phyloP scores from a whole-genome alignment of 2,113 vertebrate species.

The Gambusia affinis region DNA sequence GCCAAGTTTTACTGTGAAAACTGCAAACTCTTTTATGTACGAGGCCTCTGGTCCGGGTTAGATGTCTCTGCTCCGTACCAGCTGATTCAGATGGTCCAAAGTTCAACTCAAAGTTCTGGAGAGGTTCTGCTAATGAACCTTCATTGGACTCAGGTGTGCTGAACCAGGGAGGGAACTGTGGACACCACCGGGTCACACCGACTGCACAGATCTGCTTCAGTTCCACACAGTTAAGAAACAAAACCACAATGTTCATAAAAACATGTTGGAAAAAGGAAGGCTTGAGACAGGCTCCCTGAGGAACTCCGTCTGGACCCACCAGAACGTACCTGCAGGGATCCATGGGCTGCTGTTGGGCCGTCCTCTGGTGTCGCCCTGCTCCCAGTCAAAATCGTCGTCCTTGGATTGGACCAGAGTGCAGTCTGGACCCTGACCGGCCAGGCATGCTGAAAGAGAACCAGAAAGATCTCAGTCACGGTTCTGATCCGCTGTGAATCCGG shows the following conservation, averaged over 20 bases:
- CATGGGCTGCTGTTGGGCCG: slow-evolving; percentile 79
- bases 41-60: too few species aligned
- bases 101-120: too few species aligned
- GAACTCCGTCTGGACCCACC: background rate
- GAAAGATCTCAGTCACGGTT: background rate
- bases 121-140: too few species aligned
- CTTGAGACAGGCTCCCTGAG: background rate
- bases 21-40: too few species aligned
- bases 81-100: too few species aligned
- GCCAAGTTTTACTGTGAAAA: too few species aligned
- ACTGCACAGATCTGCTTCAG: background rate
- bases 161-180: too few species aligned
- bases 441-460: slow-evolving; percentile 55
- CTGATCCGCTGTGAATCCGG: too few species aligned
- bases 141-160: too few species aligned
- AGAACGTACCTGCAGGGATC: slow-evolving; percentile 87
- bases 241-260: background rate
- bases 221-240: background rate
- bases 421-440: slow-evolving; percentile 77
- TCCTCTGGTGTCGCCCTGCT: slow-evolving; percentile 84
- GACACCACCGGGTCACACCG: too few species aligned
- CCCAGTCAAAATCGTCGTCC: slow-evolving; percentile 93
- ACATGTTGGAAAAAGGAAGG: background rate
- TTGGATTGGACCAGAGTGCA: slow-evolving; percentile 89
- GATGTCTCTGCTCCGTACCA: too few species aligned